These are phyloP conservation scores for Upupa epops DNA, from an alignment of 2,113 vertebrate genomes.

Conservation along the genomic window DNA sequence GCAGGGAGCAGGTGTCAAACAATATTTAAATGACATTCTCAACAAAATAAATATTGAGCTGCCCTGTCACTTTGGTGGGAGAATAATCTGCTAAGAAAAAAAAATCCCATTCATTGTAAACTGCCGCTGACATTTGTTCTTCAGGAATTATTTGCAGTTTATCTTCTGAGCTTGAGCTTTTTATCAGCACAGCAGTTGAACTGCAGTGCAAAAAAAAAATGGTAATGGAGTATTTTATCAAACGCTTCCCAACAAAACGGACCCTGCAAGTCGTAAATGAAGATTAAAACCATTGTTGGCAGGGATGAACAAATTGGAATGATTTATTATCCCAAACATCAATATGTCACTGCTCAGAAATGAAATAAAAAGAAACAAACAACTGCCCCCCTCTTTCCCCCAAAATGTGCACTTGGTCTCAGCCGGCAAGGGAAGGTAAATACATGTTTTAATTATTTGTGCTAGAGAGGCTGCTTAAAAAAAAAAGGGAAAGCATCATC, in stretches of 20 bases:
- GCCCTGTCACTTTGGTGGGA: constrained; percentile 73
- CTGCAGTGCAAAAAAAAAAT: constrained; percentile 76
- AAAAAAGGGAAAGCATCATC: constrained; percentile 68
- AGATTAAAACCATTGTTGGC: constrained; percentile 86
- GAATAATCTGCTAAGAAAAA: constrained; percentile 75
- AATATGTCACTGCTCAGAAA: constrained; percentile 79
- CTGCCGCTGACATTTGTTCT: constrained; percentile 80
- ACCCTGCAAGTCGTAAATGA: constrained; percentile 84
- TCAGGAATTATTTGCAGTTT: constrained; percentile 83
- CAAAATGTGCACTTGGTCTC: constrained; percentile 48
- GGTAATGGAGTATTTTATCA: constrained; percentile 88
- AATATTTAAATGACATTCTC: constrained; percentile 78
- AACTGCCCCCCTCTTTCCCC: neutral
- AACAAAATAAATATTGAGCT: constrained; percentile 77
- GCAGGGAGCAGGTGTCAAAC: constrained; percentile 78
- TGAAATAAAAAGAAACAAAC: constrained; percentile 75
- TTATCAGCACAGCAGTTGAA: constrained; percentile 80
- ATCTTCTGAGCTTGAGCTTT: constrained; percentile 75
- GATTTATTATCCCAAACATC: constrained; percentile 85
- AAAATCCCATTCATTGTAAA: constrained; percentile 76
- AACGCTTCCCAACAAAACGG: constrained; percentile 80
- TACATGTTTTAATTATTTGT: constrained; percentile 82
- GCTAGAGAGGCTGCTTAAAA: constrained; percentile 60
- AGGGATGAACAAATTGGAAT: constrained; percentile 85
- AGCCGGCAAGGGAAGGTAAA: constrained; percentile 76